phyloP scores from a whole-genome alignment of 2,888 invertebrate genomes.

The Leptinotarsa peninsularis region DNA sequence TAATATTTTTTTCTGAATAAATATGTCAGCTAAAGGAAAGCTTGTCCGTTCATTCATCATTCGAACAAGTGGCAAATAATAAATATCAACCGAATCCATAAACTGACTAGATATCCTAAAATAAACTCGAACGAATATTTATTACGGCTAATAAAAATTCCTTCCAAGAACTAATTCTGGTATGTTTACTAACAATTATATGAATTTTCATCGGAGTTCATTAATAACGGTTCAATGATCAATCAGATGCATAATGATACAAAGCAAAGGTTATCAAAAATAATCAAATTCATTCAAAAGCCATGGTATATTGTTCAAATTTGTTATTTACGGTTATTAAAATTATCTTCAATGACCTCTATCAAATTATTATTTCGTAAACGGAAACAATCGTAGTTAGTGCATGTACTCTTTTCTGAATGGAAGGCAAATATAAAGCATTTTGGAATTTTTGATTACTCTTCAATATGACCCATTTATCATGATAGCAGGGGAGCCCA shows the following conservation, averaged over 20 bases:
- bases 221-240: neutral
- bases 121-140: neutral
- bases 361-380: neutral
- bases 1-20: neutral
- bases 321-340: slow-evolving; percentile 2
- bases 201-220: neutral
- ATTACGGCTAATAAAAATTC: slow-evolving; percentile 1
- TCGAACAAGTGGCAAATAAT: neutral
- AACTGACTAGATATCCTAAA: neutral
- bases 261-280: slow-evolving; percentile 22
- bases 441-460: neutral
- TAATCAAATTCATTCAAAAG: neutral
- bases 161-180: slow-evolving; percentile 9
- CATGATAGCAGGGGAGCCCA: neutral
- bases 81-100: neutral
- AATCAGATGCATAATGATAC: slow-evolving; percentile 10
- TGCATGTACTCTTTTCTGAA: neutral
- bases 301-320: neutral
- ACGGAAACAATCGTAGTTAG: neutral
- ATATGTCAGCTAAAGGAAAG: neutral
- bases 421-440: neutral
- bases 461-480: neutral
- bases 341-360: slow-evolving; percentile 13
- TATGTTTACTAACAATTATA: slow-evolving; percentile 12
- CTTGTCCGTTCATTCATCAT: neutral